Evolutionary conservation across 2,797 vertebrate genomes (phyloP).

Genomic region (Scolopax bukidnonensis): DNA sequence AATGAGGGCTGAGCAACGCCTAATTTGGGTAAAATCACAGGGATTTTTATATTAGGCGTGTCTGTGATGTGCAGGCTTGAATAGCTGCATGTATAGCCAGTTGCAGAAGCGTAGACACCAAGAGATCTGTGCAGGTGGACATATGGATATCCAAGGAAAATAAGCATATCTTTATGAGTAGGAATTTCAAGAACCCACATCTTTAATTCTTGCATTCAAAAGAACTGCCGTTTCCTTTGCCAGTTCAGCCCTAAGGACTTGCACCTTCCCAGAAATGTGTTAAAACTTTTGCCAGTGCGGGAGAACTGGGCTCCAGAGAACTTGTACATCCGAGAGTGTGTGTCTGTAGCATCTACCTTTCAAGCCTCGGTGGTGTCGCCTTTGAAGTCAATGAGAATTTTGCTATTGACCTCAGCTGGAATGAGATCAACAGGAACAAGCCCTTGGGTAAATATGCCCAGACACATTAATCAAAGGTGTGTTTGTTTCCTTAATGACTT

Average conservation of each 20-base stretch:
- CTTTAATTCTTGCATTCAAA: neutral
- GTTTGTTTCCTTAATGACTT: conserved; percentile 62
- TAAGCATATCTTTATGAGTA: fast-evolving
- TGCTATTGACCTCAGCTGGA: conserved; percentile 42
- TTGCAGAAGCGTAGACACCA: neutral
- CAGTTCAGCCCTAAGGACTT: neutral
- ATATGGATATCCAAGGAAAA: neutral
- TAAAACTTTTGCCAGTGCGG: neutral
- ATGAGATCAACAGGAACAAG: conserved; percentile 23
- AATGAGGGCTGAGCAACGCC: fast-evolving
- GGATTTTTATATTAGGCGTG: neutral
- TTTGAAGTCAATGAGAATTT: conserved; percentile 57
- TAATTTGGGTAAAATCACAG: neutral
- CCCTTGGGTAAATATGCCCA: conserved; percentile 51
- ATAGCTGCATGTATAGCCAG: neutral
- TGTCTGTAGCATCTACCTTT: neutral
- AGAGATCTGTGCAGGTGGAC: neutral
- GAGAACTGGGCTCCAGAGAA: neutral
- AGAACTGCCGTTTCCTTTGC: neutral
- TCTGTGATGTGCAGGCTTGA: neutral
- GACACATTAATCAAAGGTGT: conserved; percentile 48
- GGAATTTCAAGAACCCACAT: neutral
- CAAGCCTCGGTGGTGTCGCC: neutral
- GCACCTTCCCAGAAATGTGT: neutral
- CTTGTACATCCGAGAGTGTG: neutral